Evolutionary conservation across 2,113 vertebrate genomes (phyloP).

Genomic region (Heptranchias perlo): DNA sequence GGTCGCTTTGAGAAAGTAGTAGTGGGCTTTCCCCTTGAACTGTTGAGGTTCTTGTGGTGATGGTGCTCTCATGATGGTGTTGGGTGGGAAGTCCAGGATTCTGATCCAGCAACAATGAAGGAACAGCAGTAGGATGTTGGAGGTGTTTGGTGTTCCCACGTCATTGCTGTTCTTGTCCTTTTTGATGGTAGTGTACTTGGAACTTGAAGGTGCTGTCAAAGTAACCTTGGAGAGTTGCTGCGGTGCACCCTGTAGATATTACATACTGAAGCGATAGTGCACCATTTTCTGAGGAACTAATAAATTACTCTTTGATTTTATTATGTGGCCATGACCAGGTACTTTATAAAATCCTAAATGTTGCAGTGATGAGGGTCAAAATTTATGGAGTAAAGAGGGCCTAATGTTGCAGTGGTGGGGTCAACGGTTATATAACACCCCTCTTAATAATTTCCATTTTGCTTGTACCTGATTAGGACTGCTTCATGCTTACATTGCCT

Average conservation of each 20-base stretch:
- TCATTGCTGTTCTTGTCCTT: background rate
- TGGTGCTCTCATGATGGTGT: background rate
- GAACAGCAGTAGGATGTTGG: background rate
- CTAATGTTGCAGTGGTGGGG: background rate
- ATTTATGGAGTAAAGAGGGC: background rate
- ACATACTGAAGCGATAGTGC: too few relatives aligned
- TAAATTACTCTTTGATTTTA: background rate
- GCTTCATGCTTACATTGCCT: too few relatives aligned
- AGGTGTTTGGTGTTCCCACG: background rate
- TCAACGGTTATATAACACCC: background rate
- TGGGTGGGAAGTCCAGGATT: background rate
- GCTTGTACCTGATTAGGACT: background rate
- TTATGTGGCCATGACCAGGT: background rate
- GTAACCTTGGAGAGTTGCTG: background rate
- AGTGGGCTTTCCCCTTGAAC: background rate
- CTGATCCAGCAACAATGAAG: background rate
- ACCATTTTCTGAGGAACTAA: background rate
- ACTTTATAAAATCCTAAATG: background rate
- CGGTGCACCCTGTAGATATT: background rate
- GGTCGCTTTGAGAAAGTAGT: background rate
- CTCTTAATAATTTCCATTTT: conserved; percentile 9
- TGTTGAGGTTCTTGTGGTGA: background rate
- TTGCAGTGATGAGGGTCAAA: background rate
- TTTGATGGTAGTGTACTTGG: background rate
- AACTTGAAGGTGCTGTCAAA: background rate